These are phyloP conservation scores for Corythucha ciliata DNA, from an alignment of 2,888 invertebrate species.

Conservation along the genomic window DNA sequence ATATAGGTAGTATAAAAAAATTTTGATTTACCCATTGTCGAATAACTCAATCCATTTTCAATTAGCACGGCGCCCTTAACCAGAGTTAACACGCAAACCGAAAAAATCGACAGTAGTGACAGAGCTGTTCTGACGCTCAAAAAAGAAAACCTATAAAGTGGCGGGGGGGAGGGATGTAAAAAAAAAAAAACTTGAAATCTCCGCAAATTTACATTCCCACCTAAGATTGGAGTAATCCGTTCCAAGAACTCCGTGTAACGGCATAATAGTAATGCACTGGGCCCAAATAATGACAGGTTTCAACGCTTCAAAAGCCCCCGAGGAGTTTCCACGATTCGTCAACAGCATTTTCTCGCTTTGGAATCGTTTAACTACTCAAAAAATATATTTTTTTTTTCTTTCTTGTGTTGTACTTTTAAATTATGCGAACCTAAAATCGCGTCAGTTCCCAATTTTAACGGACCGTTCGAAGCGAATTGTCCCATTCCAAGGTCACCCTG, in stretches of 20 bases:
- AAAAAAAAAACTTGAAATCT: not conserved
- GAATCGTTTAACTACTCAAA: too few relatives aligned
- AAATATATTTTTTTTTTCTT: too few relatives aligned
- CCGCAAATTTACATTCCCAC: constrained; percentile 34
- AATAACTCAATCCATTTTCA: not conserved
- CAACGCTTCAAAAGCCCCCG: too few relatives aligned
- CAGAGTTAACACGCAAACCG: too few relatives aligned
- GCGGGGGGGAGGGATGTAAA: not conserved
- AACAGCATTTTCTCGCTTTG: too few relatives aligned
- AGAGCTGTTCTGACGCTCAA: constrained; percentile 16
- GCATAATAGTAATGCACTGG: constrained; percentile 47
- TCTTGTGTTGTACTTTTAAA: too few relatives aligned
- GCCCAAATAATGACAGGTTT: constrained; percentile 46
- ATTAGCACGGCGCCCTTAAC: too few relatives aligned
- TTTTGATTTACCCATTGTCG: not conserved
- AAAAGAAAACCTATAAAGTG: constrained; percentile 17
- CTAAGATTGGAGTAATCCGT: constrained; percentile 42
- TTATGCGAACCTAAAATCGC: too few relatives aligned
- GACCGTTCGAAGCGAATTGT: too few relatives aligned
- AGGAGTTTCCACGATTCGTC: too few relatives aligned
- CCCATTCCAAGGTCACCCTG: too few relatives aligned
- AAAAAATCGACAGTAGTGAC: not conserved
- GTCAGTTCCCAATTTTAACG: too few relatives aligned
- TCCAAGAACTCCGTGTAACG: constrained; percentile 44
- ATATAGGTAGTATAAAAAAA: not conserved